Conservation (phyloP, 2,888 invertebrate genomes). For the Acronicta psi region DNA sequence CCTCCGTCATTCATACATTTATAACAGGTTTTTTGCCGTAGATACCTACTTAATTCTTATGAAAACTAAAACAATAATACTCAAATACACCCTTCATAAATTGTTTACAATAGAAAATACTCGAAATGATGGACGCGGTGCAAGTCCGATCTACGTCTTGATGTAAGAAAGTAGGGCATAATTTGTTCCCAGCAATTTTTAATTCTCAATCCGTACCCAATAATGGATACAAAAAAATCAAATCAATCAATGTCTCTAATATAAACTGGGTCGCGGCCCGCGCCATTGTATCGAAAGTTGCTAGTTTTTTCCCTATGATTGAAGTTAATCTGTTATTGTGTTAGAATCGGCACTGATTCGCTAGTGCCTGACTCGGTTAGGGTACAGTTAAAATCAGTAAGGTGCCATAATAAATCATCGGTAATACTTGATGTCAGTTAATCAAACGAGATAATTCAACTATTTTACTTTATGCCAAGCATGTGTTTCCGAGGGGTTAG, state of each 20-base stretch:
- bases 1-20: too few species aligned
- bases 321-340: constrained; percentile 51
- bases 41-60: too few species aligned
- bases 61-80: too few species aligned
- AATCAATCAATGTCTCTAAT: constrained; percentile 47
- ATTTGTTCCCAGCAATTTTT: constrained; percentile 19
- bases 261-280: constrained; percentile 45
- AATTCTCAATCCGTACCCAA: constrained; percentile 21
- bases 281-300: constrained; percentile 42
- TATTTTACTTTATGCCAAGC: constrained; percentile 7
- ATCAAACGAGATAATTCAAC: constrained; percentile 12
- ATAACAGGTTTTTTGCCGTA: too few species aligned
- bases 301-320: constrained; percentile 26
- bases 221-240: constrained; percentile 24
- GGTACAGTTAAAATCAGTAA: constrained; percentile 41
- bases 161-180: constrained; percentile 16
- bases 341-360: constrained; percentile 47
- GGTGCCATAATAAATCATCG: constrained; percentile 17
- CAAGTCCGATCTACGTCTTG: background rate
- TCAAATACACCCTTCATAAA: too few species aligned
- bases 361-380: constrained; percentile 36
- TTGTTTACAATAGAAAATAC: background rate
- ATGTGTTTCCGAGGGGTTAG: background rate
- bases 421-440: constrained; percentile 15
- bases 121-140: too few species aligned